These are phyloP conservation scores for Phenganax subtilis DNA, from an alignment of 92 coral and sea anemone species.

Conservation along the genomic window DNA sequence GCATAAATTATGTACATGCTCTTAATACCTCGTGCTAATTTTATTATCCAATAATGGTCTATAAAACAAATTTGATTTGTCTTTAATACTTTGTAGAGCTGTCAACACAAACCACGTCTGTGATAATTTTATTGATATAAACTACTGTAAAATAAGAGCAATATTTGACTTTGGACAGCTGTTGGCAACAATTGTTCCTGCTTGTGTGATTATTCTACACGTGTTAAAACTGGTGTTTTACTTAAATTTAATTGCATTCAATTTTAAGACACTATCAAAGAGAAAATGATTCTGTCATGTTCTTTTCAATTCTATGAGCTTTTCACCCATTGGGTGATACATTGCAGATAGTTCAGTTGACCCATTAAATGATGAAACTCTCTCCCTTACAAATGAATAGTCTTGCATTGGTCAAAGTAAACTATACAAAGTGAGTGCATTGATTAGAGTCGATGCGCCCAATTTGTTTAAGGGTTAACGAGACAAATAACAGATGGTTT, in stretches of 20 bases:
- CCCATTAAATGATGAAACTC: not conserved
- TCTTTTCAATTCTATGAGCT: too few species aligned
- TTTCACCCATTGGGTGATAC: too few species aligned
- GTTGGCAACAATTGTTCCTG: not conserved
- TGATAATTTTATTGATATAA: not conserved
- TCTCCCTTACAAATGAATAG: too few species aligned
- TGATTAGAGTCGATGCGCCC: too few species aligned
- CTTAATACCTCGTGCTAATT: not conserved
- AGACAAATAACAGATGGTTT: too few species aligned
- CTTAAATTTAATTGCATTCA: not conserved
- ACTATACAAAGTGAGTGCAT: too few species aligned
- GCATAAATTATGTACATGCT: not conserved
- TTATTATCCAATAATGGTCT: not conserved
- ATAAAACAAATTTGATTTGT: not conserved
- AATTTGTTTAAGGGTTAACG: too few species aligned
- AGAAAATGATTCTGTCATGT: too few species aligned
- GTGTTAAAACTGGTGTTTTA: constrained; percentile 6
- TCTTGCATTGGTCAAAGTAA: too few species aligned
- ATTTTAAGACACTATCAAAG: not conserved
- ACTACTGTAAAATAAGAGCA: not conserved
- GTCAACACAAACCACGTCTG: not conserved
- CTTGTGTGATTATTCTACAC: not conserved
- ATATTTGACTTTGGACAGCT: not conserved
- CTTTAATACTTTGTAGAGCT: not conserved
- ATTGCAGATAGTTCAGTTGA: not conserved